Base-by-base conservation (phyloP, 2,888 invertebrate genomes). In the Leucoptera coffeella region DNA sequence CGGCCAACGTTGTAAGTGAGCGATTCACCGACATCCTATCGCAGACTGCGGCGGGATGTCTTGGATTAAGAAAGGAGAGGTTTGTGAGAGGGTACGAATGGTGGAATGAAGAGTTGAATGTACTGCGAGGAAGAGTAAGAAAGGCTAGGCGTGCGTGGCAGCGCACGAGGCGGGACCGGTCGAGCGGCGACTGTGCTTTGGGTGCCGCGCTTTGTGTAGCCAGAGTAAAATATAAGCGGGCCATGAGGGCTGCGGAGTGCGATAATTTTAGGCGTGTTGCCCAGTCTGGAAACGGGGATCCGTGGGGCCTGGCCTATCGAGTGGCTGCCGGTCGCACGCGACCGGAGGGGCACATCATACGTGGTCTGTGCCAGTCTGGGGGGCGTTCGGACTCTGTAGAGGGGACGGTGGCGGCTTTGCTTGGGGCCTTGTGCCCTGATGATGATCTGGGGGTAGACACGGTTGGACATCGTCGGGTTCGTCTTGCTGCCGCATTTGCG, bases 291-390 rank as follows among this genome's bases (percentile, higher is more conserved):
- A 25, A 25, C 17, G 15, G 11, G 4, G 23, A 28, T 9, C 23
- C 28, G 5, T 23, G 28, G 28, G 28, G 28, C 2, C 11, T 22
- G 2, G 25, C 29, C 4, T 29, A 29, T 10, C n/a, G 22, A 3
- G 9, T 8, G 14, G 25, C 29, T 9, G 9, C 12, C 4, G 29
- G 29, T 2, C 17, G 29, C 2, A 4, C n/a, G 6, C 14, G 22
- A 8, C 14, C 15, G 4, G 14, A 19, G 3, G 10, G 2, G 2
- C 24, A 28, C 21, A 15, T 24, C 6, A 21, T 28, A 3, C 20
- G 7, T 8, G 19, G 28, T 3, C 19, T 21, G 2, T 3, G 9
- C 3, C 4, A 4, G 10, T 7, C 19, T 3, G 11, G 6, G 5
- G 10, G 9, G 8, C n/a, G n/a, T n/a, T n/a, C n/a, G n/a, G n/a